Conservation (phyloP, 2,797 vertebrate species). For the Pteronotus mesoamericanus region DNA sequence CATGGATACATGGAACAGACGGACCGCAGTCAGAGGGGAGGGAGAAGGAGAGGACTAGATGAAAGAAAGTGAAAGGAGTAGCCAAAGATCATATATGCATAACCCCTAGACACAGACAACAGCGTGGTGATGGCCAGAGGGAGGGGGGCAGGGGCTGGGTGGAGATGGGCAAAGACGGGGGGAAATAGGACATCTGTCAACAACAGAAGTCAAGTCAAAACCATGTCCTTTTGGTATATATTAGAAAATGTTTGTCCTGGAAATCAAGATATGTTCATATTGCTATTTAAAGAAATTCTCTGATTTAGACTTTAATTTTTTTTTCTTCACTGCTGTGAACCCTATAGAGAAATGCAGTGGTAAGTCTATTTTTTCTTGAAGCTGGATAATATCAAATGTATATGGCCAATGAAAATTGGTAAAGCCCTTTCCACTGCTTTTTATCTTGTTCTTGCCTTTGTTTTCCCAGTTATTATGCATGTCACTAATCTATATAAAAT, state of each 20-base stretch:
- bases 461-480: background rate
- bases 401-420: background rate
- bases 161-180: background rate
- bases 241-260: background rate
- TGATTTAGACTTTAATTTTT: background rate
- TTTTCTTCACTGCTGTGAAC: background rate
- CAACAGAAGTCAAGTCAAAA: background rate
- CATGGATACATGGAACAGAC: background rate
- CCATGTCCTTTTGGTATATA: background rate
- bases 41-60: background rate
- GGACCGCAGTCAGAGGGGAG: background rate
- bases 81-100: background rate
- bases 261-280: background rate
- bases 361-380: conserved; percentile 8
- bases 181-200: background rate
- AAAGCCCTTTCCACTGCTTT: background rate
- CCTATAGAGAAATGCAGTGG: background rate
- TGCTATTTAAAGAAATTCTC: background rate
- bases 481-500: background rate
- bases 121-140: background rate
- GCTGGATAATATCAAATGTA: background rate
- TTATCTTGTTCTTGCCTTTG: background rate
- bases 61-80: background rate
- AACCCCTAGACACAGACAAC: background rate
- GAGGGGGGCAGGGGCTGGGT: background rate